Conservation (phyloP, 2,113 vertebrate species). For the Cyanoliseus patagonus region DNA sequence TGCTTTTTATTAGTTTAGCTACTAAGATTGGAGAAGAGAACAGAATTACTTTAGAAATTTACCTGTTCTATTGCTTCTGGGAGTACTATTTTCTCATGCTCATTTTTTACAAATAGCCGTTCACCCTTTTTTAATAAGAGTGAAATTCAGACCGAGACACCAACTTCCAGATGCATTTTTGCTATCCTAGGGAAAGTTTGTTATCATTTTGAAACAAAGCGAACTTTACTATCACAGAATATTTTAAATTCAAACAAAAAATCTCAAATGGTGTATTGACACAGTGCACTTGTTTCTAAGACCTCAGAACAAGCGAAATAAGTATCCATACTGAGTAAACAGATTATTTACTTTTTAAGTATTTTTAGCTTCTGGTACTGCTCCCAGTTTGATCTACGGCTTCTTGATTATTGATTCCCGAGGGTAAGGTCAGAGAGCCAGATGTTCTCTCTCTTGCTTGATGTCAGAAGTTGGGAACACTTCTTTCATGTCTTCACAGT, state of each 20-base stretch:
- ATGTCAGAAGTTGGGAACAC: not conserved
- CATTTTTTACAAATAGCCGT: not conserved
- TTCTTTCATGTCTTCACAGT: conserved; percentile 33
- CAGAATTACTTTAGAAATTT: not conserved
- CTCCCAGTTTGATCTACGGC: not conserved
- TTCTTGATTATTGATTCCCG: conserved; percentile 43
- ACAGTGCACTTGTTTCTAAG: not conserved
- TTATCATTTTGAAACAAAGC: conserved; percentile 30
- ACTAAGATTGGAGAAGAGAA: not conserved
- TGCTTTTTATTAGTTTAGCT: not conserved
- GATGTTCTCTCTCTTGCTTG: conserved; percentile 15
- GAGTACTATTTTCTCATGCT: not conserved
- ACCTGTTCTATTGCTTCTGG: not conserved
- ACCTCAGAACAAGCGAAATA: not conserved
- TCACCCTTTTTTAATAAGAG: not conserved
- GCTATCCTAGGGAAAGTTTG: not conserved
- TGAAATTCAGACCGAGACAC: not conserved
- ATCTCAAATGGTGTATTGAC: not conserved
- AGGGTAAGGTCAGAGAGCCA: conserved; percentile 8
- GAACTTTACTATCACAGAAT: not conserved
- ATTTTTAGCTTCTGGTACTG: not conserved
- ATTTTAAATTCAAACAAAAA: conserved; percentile 31
- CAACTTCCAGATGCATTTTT: conserved; percentile 14
- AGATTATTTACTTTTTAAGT: conserved; percentile 1
- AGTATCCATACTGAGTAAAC: not conserved